Percentiles rank a stretch among this genome's conserved stretches.
These are phyloP conservation scores for Lasiurus cinereus DNA, from an alignment of 2,113 vertebrate genomes.

Conservation along the genomic window DNA sequence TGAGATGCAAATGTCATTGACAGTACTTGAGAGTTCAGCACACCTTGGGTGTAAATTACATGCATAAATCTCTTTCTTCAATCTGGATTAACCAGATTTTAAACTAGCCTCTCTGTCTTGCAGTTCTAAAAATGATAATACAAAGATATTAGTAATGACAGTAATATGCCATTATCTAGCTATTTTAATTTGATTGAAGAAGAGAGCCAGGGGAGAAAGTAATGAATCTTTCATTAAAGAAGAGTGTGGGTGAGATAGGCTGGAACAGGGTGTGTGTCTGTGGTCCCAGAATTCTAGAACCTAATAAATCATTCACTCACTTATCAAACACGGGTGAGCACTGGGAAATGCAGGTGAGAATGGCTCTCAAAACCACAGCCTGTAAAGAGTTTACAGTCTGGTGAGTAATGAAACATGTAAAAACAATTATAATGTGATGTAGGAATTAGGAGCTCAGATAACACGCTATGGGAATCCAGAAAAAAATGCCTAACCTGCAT, in stretches of 20 bases:
- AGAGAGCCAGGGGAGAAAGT: not conserved
- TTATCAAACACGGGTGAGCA: conserved; percentile 4
- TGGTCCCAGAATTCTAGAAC: conserved; percentile 29
- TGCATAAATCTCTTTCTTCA: conserved; percentile 44
- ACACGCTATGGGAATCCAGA: not conserved
- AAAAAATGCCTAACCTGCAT: not conserved
- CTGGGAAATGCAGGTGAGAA: conserved; percentile 13
- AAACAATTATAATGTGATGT: conserved; percentile 28
- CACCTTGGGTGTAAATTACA: conserved; percentile 41
- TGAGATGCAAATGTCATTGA: not conserved
- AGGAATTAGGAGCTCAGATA: conserved; percentile 9
- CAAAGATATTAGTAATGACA: conserved; percentile 29
- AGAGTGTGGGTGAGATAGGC: not conserved
- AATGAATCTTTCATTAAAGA: conserved; percentile 5
- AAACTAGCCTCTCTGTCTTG: conserved; percentile 24
- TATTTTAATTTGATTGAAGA: conserved; percentile 56
- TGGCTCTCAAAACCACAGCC: not conserved
- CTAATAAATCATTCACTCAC: conserved; percentile 11
- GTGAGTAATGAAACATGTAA: conserved; percentile 31
- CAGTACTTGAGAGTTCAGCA: not conserved
- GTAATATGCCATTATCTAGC: conserved; percentile 1
- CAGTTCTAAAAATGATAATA: conserved; percentile 49
- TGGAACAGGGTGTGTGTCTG: not conserved
- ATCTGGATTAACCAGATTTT: not conserved
- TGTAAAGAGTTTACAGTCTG: not conserved